Base-by-base conservation (phyloP, 2,113 vertebrate species). In the Actenoides lindsayi region DNA sequence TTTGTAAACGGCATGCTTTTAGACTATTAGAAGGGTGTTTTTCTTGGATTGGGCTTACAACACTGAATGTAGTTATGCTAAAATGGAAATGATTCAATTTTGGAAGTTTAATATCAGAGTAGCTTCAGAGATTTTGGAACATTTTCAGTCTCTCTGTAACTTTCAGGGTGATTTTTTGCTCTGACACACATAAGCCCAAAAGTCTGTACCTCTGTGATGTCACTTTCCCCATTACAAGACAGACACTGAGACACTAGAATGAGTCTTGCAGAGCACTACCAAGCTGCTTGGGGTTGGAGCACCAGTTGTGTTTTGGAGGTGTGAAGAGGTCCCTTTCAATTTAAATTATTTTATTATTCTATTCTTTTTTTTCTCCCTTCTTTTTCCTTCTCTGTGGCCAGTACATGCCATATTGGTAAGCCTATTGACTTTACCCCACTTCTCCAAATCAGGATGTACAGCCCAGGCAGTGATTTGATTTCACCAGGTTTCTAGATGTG, bases 111-210 rank as follows among this genome's bases (percentile, higher is more conserved):
- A 33, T 83, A 83, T 60, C 31, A 44, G n/a, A 23, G 51, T 63
- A 86, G 35, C 33, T 64, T 31, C 16, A 60, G 65, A 70, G 77
- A 78, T 78, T 93, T 93, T 78, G 56, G 37, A 77, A n/a, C 10
- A 37, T 51, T 54, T 67, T 13, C 10, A 13, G 8, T 70, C 24
- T 35, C 54, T 80, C 33, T 2, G 2, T 59, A 87, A 80, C 27
- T 51, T 46, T 67, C 33, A 21, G 9, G 0, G 0, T 46, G 0
- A 0, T 37, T 79, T 80, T 67, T 63, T 30, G 9, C 65, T 74
- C 23, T 50, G 63, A 63, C 33, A 51, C 50, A 67, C 13, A 10
- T 35, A 81, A 54, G 11, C 10, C 28, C 31, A 17, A 77, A 86
- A 80, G 33, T 48, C 7, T 82, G 23, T 63, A 18, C 13, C 19